A percentile compares a stretch with the other conserved stretches of the same genome.
phyloP scores from a whole-genome alignment of 2,888 invertebrate species.

The Diarsia dahlii region DNA sequence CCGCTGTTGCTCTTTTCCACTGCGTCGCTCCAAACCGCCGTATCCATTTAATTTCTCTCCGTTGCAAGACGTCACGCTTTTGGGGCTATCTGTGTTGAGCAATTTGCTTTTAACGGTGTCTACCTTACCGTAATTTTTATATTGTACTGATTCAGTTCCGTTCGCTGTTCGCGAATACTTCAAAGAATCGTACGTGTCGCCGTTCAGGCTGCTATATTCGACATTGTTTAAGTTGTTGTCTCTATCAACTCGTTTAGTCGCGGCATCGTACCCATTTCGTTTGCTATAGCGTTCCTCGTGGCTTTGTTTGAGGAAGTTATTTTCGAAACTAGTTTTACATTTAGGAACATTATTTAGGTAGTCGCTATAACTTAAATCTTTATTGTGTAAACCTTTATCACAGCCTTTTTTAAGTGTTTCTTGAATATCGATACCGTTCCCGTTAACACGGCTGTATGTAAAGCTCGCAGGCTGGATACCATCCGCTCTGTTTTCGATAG shows the following conservation, averaged over 20 bases:
- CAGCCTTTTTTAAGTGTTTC: constrained; percentile 89
- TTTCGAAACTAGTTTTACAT: constrained; percentile 89
- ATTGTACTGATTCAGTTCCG: constrained; percentile 89
- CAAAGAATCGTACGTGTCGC: constrained; percentile 88
- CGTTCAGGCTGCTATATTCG: constrained; percentile 87
- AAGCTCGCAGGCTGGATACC: constrained; percentile 83
- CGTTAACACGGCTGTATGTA: constrained; percentile 82
- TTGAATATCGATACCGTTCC: constrained; percentile 87
- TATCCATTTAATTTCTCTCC: constrained; percentile 87
- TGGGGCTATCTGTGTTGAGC: constrained; percentile 88
- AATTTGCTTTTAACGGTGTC: constrained; percentile 89
- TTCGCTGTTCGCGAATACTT: constrained; percentile 90
- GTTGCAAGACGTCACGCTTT: constrained; percentile 88
- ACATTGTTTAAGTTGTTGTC: constrained; percentile 86
- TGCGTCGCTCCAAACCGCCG: constrained; percentile 81
- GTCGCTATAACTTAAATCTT: constrained; percentile 87
- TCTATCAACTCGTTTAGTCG: constrained; percentile 85
- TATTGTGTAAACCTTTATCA: constrained; percentile 89
- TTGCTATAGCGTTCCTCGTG: constrained; percentile 86
- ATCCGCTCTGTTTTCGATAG: constrained; percentile 79
- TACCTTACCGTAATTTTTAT: constrained; percentile 88
- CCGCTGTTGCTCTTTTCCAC: constrained; percentile 81
- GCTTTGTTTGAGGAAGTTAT: constrained; percentile 87
- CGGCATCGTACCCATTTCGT: constrained; percentile 85
- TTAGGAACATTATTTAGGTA: constrained; percentile 90